Evolutionary conservation across 2,797 vertebrate genomes (phyloP), one percentile per base, ranked within the genome.

Genomic region (Esox lucius): DNA sequence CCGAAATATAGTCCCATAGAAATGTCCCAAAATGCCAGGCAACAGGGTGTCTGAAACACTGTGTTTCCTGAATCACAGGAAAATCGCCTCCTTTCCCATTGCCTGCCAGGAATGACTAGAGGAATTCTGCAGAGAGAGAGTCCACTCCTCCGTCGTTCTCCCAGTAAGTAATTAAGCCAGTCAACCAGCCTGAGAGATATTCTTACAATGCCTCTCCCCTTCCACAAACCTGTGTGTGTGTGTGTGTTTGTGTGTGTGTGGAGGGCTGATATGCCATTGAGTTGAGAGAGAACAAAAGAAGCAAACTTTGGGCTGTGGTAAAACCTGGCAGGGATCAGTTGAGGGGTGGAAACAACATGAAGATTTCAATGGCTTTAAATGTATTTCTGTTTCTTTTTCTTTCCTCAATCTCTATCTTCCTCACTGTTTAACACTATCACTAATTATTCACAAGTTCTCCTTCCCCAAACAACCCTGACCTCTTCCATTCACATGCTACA

Each of bases 321-420:
- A 96, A 95, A 95, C 94, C 94, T 84, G 87, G 95, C 83, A 82
- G 86, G 92, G 92, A 95, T 62, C 75, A 71, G 51, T 0, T 5
- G n/a, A 39, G 51, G 7, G 26, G 59, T 68, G 88, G 90, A 91
- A 68, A 24, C 24, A 64, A 28, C 26, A 28, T 61, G 22, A 62
- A 16, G 76, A 42, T 46, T 67, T 75, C 39, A 59, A 31, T 53
- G 51, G 51, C 17, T 53, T 53, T 53, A 53, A 16, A 53, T 53
- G 16, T 53, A 19, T 17, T 5, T 35, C 33, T 35, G 33, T 53
- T 28, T 73, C 73, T 71, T 53, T 35, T 68, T 8, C 16, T 68
- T 4, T 48, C 35, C 73, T 80, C 13, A 19, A 35, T 39, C 31
- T 68, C 66, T 39, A 19, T 68, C 19, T 68, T 17, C 17, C 66